phyloP scores from a whole-genome alignment of 2,797 vertebrate species.

The Coregonus ussuriensis region DNA sequence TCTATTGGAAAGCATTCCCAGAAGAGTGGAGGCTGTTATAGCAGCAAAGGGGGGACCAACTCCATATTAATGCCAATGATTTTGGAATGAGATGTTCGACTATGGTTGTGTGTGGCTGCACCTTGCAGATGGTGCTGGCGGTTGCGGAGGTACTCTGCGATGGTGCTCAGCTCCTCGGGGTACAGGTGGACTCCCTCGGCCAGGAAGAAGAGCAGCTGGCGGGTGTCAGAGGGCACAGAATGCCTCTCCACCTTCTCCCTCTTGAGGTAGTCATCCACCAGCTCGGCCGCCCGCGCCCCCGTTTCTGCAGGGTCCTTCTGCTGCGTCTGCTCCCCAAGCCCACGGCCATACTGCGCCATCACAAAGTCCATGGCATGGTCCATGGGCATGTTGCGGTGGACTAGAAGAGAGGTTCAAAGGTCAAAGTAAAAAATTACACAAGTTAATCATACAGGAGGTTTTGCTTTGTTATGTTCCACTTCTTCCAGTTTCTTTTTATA shows the following conservation, averaged over 20 bases:
- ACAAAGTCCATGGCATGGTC: constrained; percentile 79
- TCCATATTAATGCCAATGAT: no score
- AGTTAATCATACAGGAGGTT: no score
- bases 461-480: background rate
- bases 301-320: constrained; percentile 66
- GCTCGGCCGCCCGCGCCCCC: constrained; percentile 73
- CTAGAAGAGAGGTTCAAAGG: constrained; percentile 52
- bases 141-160: constrained; percentile 67
- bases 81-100: no score
- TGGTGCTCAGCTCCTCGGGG: constrained; percentile 69
- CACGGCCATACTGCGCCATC: constrained; percentile 67
- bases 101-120: constrained; percentile 31
- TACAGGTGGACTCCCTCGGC: constrained; percentile 73
- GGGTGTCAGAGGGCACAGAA: constrained; percentile 67
- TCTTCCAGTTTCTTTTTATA: background rate
- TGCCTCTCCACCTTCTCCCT: constrained; percentile 70
- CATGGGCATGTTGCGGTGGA: constrained; percentile 79
- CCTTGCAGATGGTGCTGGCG: constrained; percentile 75
- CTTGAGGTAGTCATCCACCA: constrained; percentile 77
- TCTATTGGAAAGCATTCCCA: no score
- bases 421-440: constrained; percentile 2
- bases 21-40: no score
- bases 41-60: no score
- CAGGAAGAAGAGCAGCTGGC: constrained; percentile 75
- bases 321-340: constrained; percentile 50